Evolutionary conservation across 2,888 invertebrate species (phyloP).

Genomic region (Agrotis clavis): DNA sequence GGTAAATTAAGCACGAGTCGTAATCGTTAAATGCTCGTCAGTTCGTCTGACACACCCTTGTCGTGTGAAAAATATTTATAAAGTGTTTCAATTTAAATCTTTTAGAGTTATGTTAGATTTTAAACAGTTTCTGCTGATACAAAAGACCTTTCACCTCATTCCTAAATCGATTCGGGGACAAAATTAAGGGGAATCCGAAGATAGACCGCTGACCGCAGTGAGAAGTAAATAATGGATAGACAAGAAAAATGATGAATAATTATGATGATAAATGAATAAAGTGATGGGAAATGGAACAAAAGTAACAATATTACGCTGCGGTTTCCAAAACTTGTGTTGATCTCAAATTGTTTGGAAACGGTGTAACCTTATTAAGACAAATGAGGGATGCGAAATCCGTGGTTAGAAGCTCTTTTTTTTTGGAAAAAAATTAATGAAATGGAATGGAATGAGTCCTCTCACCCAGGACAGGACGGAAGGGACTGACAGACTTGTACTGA

Average conservation of each 20-base stretch:
- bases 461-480: too few species aligned
- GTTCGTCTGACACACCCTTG: neutral
- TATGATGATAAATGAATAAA: neutral
- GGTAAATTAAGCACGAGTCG: neutral
- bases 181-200: neutral
- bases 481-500: too few species aligned
- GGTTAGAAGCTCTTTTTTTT: too few species aligned
- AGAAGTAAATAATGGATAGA: too few species aligned
- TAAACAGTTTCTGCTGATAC: neutral
- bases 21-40: neutral
- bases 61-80: neutral
- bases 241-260: neutral
- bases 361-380: too few species aligned
- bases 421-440: too few species aligned
- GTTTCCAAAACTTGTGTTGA: neutral
- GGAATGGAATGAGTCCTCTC: too few species aligned
- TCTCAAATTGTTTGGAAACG: too few species aligned
- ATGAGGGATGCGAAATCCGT: neutral
- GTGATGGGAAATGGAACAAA: too few species aligned
- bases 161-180: neutral
- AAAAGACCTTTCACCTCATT: too few species aligned
- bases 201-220: neutral
- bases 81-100: neutral
- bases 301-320: neutral
- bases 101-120: too few species aligned